phyloP scores from a whole-genome alignment of 2,113 vertebrate genomes.

The Petrocephalus microphthalmus region DNA sequence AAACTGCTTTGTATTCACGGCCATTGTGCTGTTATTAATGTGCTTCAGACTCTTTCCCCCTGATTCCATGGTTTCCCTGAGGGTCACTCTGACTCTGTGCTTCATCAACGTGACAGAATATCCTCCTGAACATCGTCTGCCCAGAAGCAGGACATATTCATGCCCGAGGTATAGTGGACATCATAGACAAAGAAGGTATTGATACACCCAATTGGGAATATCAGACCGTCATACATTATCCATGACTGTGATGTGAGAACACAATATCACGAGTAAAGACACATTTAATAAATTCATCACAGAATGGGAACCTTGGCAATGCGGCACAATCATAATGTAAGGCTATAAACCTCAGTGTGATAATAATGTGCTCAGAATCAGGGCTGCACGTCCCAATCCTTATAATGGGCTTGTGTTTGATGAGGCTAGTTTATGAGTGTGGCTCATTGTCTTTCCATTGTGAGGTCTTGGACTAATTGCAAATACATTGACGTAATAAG shows the following conservation, averaged over 20 bases:
- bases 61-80: neutral
- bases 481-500: neutral
- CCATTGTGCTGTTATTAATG: neutral
- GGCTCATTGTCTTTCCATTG: neutral
- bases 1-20: neutral
- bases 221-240: slow-evolving; percentile 1
- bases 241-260: neutral
- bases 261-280: neutral
- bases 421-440: neutral
- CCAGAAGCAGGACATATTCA: neutral
- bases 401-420: neutral
- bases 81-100: neutral
- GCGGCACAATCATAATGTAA: neutral
- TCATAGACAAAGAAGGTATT: neutral
- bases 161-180: neutral
- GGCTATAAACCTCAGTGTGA: neutral
- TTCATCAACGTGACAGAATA: neutral
- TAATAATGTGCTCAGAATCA: neutral
- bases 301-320: neutral
- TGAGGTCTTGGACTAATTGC: neutral
- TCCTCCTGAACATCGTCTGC: neutral
- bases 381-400: neutral
- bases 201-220: neutral
- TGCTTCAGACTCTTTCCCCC: neutral
- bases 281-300: neutral